Evolutionary conservation across 2,888 invertebrate species (phyloP), one percentile per base, ranked within the genome.

Genomic region (Ophonus ardosiacus): DNA sequence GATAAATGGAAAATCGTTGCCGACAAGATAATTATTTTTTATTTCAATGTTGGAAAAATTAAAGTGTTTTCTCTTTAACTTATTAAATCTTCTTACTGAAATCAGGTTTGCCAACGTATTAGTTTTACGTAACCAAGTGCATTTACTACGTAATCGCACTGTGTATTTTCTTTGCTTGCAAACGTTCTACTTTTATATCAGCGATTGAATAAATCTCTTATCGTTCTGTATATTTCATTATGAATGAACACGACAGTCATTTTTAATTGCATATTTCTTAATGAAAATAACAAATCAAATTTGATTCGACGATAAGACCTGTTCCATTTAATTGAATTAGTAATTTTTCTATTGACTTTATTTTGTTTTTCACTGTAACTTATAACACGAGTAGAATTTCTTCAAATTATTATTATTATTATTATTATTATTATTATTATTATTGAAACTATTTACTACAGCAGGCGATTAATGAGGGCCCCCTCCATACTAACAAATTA

Each of bases 161-260:
- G 68, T 31, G 7, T 15, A 68, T 68, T 68, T 65, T 68, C 31
- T 65, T 65, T 65, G 13, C 21, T 24, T 68, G 68, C 68, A 38
- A 68, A 8, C 31, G 68, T 68, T 40, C 68, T 68, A 68, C 68
- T 68, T 68, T 68, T 68, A 68, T 68, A 68, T 68, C 68, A 68
- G 68, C 15, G 31, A 15, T 65, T 13, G 68, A 38, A 63, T 63
- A 63, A 63, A 63, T 63, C 63, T 13, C 17, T 68, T 68, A 68
- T 68, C 68, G 24, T 15, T 15, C 10, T 31, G 18, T 40, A 68
- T 68, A 40, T 68, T 68, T 31, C 68, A 68, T 38, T 68, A 68
- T 68, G 68, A 68, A 68, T 68, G 68, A 68, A 68, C 31, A 68
- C 31, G 5, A n/a, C 24, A 68, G 15, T 31, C 31, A 10, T 68